These are phyloP conservation scores for Zaprionus inermis DNA, from an alignment of 1,140 invertebrate genomes.

Conservation along the genomic window DNA sequence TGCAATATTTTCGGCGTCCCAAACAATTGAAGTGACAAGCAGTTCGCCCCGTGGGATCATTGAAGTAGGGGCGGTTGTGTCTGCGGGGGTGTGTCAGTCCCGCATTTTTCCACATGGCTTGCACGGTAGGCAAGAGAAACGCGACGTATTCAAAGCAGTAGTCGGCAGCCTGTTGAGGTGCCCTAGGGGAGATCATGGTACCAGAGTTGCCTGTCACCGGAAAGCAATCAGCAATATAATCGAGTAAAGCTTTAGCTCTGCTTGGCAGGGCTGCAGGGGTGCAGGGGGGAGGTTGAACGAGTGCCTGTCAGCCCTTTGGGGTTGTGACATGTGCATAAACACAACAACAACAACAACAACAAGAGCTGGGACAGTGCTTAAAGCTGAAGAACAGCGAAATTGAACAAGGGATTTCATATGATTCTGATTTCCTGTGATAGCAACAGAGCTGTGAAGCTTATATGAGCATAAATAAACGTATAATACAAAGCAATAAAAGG, in stretches of 20 bases:
- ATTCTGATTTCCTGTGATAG: not conserved
- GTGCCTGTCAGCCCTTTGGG: constrained; percentile 40
- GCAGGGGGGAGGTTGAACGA: not conserved
- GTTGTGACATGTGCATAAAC: constrained; percentile 57
- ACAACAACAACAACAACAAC: constrained; percentile 26
- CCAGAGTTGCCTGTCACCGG: constrained; percentile 63
- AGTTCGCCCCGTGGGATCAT: constrained; percentile 15
- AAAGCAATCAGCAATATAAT: constrained; percentile 81
- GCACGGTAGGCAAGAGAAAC: constrained; percentile 51
- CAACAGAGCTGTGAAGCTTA: not conserved
- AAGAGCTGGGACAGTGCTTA: constrained; percentile 16
- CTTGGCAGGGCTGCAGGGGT: not conserved
- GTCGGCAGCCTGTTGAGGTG: constrained; percentile 56
- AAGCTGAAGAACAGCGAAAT: constrained; percentile 16
- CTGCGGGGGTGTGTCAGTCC: constrained; percentile 20
- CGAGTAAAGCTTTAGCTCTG: constrained; percentile 62
- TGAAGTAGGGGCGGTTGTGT: not conserved
- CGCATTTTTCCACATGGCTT: constrained; percentile 77
- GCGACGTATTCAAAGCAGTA: constrained; percentile 59
- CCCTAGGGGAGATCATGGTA: constrained; percentile 25
- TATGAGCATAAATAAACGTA: not conserved
- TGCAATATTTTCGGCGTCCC: constrained; percentile 49
- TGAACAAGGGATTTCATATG: constrained; percentile 4
- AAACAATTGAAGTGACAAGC: constrained; percentile 52
- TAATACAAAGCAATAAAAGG: not conserved